Conservation (phyloP, 2,113 vertebrate species). For the Gambusia holbrooki region DNA sequence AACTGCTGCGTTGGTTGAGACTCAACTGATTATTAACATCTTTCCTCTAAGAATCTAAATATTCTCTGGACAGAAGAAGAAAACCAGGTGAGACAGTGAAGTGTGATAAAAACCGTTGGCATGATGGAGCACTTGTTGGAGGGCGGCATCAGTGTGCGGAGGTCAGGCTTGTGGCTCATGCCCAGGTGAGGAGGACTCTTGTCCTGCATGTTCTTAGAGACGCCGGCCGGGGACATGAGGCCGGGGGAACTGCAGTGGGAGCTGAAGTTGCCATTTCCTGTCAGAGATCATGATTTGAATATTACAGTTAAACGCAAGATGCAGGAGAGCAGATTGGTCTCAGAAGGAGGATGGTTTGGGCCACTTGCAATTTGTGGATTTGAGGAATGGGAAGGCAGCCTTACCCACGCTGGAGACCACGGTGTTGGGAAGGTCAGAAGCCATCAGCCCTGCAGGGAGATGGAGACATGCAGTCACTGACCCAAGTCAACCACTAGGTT, state of each 20-base stretch:
- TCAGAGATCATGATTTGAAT: not conserved
- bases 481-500: no score
- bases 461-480: not conserved
- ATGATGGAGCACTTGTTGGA: slow-evolving; percentile 89
- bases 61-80: not conserved
- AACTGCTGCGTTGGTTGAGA: no score
- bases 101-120: slow-evolving; percentile 78
- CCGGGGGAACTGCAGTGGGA: slow-evolving; percentile 91
- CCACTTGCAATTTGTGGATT: not conserved
- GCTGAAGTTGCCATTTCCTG: slow-evolving; percentile 89
- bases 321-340: no score
- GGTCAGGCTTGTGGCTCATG: slow-evolving; percentile 91
- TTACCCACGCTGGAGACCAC: slow-evolving; percentile 93
- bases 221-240: slow-evolving; percentile 89
- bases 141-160: slow-evolving; percentile 91
- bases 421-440: slow-evolving; percentile 87
- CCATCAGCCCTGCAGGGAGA: slow-evolving; percentile 86
- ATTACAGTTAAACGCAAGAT: no score
- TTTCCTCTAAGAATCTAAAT: slow-evolving; percentile 63
- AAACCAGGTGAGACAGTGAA: no score
- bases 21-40: slow-evolving; percentile 69
- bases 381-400: slow-evolving; percentile 13
- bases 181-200: slow-evolving; percentile 91
- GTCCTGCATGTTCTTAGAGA: slow-evolving; percentile 91
- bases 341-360: not conserved